Evolutionary conservation across 2,113 vertebrate genomes (phyloP), one percentile per base, ranked within the genome.

Genomic region (Orientallactaga bullata): DNA sequence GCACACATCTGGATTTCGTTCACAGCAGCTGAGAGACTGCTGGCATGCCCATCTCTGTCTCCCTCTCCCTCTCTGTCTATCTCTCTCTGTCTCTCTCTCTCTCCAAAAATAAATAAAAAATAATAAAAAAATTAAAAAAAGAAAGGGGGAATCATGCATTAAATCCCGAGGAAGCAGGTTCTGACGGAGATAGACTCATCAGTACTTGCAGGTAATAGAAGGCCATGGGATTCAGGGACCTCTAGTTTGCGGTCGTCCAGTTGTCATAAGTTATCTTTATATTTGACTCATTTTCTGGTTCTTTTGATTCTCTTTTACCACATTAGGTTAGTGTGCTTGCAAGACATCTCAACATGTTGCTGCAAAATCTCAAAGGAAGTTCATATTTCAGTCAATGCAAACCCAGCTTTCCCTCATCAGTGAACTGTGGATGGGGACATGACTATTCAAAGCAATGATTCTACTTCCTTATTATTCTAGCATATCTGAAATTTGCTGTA

Each of bases 321-420:
- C 5, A 24, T 55, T 5, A 76, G 55, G 16, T 71, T 66, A 79
- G 76, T 28, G 17, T 89, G 10, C 7, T 79, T 30, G 47, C 7
- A 37, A 93, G n/a, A 90, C 13, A 79, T 30, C 7, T 17, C 7
- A 82, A 24, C 6, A 71, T 15, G 30, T 5, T 11, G 21, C 42
- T 32, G 18, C 55, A 87, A 76, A 86, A 84, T 63, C 63, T 78
- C 23, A 79, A 74, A 66, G 28, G 17, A 51, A 17, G 0, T 28
- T 68, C 16, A 73, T 51, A 39, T 18, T 58, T 42, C 11, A 60
- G 6, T 42, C 86, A 60, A 12, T 81, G n/a, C 32, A 58, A 87
- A 84, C 76, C 74, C 37, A 92, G 61, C 5, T 93, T 77, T 78
- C 18, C 72, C 86, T 74, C n/a, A 60, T 32, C 58, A 83, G 23